Conservation (phyloP, 2,888 invertebrate species). For the Sphaeridia pumilis region DNA sequence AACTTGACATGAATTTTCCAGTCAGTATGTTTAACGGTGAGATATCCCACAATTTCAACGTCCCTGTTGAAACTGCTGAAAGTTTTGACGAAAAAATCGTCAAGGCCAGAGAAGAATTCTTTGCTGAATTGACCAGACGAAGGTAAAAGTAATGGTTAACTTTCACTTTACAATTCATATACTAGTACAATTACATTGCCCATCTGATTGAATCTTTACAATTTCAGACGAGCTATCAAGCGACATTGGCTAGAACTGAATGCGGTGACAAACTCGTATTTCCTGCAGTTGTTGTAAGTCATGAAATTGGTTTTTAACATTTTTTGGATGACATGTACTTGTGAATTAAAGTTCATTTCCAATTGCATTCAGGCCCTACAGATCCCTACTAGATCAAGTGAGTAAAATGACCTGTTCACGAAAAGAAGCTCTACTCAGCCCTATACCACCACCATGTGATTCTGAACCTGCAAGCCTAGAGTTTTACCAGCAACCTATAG, state of each 20-base stretch:
- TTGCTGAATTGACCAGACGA: not conserved
- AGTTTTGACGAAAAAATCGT: not conserved
- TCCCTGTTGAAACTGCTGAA: not conserved
- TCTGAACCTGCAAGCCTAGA: too few relatives aligned
- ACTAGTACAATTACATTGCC: not conserved
- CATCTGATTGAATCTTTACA: slow-evolving; percentile 3
- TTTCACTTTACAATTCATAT: not conserved
- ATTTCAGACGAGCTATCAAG: slow-evolving; percentile 22
- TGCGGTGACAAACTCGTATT: slow-evolving; percentile 23
- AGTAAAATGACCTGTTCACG: slow-evolving; percentile 11
- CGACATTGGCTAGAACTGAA: slow-evolving; percentile 26
- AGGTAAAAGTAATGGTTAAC: not conserved
- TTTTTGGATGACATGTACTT: not conserved
- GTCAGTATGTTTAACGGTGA: too few relatives aligned
- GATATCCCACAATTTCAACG: not conserved
- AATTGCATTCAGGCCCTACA: slow-evolving; percentile 26
- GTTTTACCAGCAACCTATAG: too few relatives aligned
- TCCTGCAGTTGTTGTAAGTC: slow-evolving; percentile 27
- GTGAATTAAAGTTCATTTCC: not conserved
- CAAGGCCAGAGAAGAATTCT: slow-evolving; percentile 5
- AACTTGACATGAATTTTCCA: too few relatives aligned
- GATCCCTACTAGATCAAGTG: slow-evolving; percentile 27
- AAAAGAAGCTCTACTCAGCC: slow-evolving; percentile 9
- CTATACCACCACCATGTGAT: too few relatives aligned
- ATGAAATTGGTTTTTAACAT: not conserved